Evolutionary conservation across 2,797 vertebrate genomes (phyloP).

Genomic region (Ammospiza maritima): DNA sequence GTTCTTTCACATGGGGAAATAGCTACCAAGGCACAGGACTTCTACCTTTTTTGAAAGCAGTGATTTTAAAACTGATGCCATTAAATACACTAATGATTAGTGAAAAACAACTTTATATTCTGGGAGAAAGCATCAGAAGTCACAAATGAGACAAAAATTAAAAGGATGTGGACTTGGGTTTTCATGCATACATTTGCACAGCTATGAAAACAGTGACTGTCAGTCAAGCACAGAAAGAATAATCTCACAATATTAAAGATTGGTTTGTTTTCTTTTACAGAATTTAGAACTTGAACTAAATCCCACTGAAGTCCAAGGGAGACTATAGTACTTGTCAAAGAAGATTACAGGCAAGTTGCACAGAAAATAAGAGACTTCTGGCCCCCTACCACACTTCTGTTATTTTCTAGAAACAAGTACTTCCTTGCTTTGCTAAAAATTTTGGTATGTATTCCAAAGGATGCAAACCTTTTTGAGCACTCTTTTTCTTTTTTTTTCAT

Average conservation of each 20-base stretch:
- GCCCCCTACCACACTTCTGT: background rate
- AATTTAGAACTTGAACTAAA: background rate
- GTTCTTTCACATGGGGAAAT: background rate
- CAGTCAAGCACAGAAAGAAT: background rate
- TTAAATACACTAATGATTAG: background rate
- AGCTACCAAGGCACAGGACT: background rate
- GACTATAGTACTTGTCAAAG: background rate
- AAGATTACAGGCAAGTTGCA: background rate
- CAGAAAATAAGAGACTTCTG: background rate
- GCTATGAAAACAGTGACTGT: background rate
- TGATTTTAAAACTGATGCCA: background rate
- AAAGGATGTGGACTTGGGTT: background rate
- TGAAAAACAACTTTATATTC: background rate
- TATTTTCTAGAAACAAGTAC: background rate
- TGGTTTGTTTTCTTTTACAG: background rate
- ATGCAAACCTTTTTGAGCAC: background rate
- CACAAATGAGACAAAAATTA: background rate
- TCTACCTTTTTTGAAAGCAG: background rate
- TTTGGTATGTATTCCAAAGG: background rate
- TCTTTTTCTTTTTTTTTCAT: background rate
- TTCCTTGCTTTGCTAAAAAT: background rate
- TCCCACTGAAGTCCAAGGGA: background rate
- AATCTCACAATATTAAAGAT: background rate
- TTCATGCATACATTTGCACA: background rate
- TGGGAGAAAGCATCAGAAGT: background rate